A percentile compares a stretch with the other conserved stretches of the same genome.
Conservation (phyloP, 2,797 vertebrate species). For the Chrysolophus pictus region DNA sequence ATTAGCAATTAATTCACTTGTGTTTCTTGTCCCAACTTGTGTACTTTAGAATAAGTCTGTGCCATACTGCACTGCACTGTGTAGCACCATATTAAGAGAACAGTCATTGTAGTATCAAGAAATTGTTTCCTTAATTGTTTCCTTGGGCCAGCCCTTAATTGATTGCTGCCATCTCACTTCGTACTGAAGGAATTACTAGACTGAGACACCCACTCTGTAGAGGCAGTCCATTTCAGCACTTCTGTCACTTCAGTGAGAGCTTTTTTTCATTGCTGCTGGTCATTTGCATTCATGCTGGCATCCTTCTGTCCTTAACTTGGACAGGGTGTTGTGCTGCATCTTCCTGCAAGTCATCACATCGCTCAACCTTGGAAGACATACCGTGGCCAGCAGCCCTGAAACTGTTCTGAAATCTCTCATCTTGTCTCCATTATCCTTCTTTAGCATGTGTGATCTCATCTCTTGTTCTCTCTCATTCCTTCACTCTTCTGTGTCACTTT, state of each 20-base stretch:
- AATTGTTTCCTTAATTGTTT: background rate
- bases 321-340: background rate
- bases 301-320: background rate
- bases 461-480: background rate
- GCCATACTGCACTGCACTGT: background rate
- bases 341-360: background rate
- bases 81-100: background rate
- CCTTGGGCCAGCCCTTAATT: background rate
- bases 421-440: background rate
- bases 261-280: background rate
- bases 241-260: background rate
- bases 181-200: background rate
- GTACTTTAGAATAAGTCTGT: background rate
- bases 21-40: background rate
- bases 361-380: background rate
- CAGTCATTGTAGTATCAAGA: background rate
- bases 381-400: background rate
- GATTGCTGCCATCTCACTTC: background rate
- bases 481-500: background rate
- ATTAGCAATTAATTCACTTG: background rate
- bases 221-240: background rate
- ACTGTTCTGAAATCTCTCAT: background rate
- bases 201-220: background rate
- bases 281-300: background rate
- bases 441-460: background rate